Evolutionary conservation across 2,797 vertebrate species (phyloP).

Genomic region (Simalia tracyae): DNA sequence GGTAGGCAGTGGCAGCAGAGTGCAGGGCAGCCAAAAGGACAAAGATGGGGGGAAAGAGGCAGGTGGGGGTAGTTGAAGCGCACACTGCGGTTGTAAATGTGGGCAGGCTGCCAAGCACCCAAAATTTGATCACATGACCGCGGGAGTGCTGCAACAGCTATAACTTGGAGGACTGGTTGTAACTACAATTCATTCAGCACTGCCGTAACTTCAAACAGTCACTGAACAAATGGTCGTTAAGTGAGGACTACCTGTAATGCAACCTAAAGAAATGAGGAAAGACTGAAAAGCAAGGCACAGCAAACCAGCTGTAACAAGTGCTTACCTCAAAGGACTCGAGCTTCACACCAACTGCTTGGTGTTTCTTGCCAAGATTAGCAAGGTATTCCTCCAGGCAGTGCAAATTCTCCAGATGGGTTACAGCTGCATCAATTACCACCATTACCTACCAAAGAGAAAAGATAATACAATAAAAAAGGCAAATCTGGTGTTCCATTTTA

Average conservation of each 20-base stretch:
- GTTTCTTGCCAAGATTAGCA: conserved; percentile 87
- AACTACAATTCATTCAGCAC: not conserved
- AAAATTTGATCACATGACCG: not conserved
- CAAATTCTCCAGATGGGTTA: conserved; percentile 89
- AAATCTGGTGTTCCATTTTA: not conserved
- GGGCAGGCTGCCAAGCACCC: not conserved
- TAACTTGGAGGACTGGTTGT: not conserved
- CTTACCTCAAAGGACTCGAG: conserved; percentile 89
- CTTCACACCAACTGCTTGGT: conserved; percentile 88
- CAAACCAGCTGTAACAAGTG: not conserved
- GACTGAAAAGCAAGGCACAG: not conserved
- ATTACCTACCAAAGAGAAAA: conserved; percentile 81
- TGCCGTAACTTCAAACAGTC: not conserved
- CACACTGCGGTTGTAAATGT: not conserved
- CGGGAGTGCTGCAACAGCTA: not conserved
- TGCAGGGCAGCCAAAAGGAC: not conserved
- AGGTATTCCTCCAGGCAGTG: conserved; percentile 89
- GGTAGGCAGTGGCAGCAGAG: not conserved
- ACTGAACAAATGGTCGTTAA: not conserved
- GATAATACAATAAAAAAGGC: not conserved
- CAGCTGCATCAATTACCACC: conserved; percentile 92
- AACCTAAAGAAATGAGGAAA: not conserved
- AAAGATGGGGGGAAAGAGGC: not conserved
- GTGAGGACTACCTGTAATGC: not conserved
- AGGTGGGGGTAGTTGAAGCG: not conserved